A percentile compares a stretch with the other conserved stretches of the same genome.
Conservation (phyloP, 2,113 vertebrate genomes). For the Mobula birostris region DNA sequence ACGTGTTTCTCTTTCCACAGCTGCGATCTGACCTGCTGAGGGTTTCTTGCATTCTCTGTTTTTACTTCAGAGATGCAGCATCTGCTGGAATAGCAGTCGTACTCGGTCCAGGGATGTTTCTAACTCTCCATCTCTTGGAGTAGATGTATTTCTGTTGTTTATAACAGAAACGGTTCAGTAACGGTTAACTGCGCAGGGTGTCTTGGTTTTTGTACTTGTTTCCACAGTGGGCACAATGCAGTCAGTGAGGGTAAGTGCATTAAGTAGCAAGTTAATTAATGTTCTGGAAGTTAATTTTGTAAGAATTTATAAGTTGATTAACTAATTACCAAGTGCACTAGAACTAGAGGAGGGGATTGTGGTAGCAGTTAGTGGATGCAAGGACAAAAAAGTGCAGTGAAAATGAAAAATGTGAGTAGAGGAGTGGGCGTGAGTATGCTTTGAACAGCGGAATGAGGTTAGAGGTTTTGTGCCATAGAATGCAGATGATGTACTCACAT, state of each 20-base stretch:
- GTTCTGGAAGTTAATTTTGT: too few relatives aligned
- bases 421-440: not conserved
- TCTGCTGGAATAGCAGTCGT: not conserved
- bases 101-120: not conserved
- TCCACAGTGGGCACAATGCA: not conserved
- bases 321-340: too few relatives aligned
- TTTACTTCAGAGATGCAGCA: too few relatives aligned
- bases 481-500: not conserved
- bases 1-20: too few relatives aligned
- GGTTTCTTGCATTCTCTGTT: too few relatives aligned
- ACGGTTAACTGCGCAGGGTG: too few relatives aligned
- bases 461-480: not conserved
- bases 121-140: not conserved
- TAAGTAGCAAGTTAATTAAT: too few relatives aligned
- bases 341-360: not conserved
- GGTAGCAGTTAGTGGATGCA: not conserved
- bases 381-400: not conserved
- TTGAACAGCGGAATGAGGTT: not conserved
- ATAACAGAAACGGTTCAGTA: not conserved
- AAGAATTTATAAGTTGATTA: too few relatives aligned
- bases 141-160: not conserved
- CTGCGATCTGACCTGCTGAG: too few relatives aligned
- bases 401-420: not conserved
- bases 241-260: not conserved
- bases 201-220: too few relatives aligned